These are phyloP conservation scores for Cryptomyrus ogoouensis DNA, from an alignment of 2,113 vertebrate genomes.

Conservation along the genomic window DNA sequence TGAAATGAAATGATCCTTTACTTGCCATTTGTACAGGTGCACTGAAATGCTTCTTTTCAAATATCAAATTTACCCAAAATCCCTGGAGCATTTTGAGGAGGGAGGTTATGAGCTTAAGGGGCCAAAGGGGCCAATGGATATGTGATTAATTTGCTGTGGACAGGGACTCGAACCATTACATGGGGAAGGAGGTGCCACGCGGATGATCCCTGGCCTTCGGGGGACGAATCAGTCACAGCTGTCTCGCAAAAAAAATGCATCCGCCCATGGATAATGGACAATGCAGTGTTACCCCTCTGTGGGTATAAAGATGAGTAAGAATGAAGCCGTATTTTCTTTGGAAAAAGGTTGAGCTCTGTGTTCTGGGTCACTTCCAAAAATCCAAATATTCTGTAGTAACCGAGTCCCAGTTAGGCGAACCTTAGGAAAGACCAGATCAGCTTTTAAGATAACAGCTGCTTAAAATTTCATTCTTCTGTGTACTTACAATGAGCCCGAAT, in stretches of 20 bases:
- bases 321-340: constrained; percentile 29
- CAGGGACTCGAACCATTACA: neutral
- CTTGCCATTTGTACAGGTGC: neutral
- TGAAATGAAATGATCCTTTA: neutral
- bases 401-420: constrained; percentile 39
- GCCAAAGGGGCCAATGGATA: neutral
- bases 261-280: constrained; percentile 9
- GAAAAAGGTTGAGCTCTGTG: constrained; percentile 19
- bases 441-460: constrained; percentile 31
- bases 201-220: neutral
- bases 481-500: constrained; percentile 8
- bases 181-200: neutral
- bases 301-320: constrained; percentile 9
- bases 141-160: neutral
- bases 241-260: too few species aligned
- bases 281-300: neutral
- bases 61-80: neutral
- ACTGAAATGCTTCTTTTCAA: neutral
- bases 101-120: neutral
- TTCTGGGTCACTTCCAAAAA: constrained; percentile 30
- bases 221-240: neutral
- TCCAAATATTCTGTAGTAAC: constrained; percentile 43
- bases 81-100: neutral
- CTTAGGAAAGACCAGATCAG: constrained; percentile 43
- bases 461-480: constrained; percentile 34